Evolutionary conservation across 2,113 vertebrate species (phyloP), one percentile per base, ranked within the genome.

Genomic region (Oxyruncus cristatus): DNA sequence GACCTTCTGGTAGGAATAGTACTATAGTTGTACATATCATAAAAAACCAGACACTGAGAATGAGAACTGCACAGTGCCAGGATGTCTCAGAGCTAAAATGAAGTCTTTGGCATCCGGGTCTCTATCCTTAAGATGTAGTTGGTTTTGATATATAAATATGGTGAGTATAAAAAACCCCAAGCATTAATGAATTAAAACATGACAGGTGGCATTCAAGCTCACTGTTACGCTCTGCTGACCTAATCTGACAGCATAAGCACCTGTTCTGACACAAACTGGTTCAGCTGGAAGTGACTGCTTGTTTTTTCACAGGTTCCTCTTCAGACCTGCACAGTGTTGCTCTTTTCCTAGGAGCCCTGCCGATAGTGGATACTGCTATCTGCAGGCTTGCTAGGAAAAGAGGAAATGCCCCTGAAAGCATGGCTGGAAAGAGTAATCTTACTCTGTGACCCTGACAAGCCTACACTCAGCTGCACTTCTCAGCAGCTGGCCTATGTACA

Each of bases 121-220:
- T 73, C 44, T 33, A 10, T 42, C 30, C 32, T 82, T 37, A 30
- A 89, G 39, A 78, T 35, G 74, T 75, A 78, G 5, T 4, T 75
- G 9, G 28, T n/a, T 81, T 88, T 89, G 7, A 78, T n/a, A 85
- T 2, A 78, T 22, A 87, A 74, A 74, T 11, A 42, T 11, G 35
- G 13, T 0, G 0, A 65, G 10, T 37, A 56, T 28, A 63, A 88
- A 78, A 77, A 55, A 19, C 0, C 5, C 13, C 30, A 74, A 44
- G 37, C 7, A n/a, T 23, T 63, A 68, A 59, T 37, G 30, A 89
- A 90, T 39, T 76, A 77, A 73, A 90, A 84, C 7, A 18, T 9
- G 14, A 71, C 32, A 80, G 35, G 30, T 26, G 33, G 32, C 30
- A 63, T 63, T 85, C 37, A 88, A 70, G 24, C 23, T 79, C 49